A percentile compares a stretch with the other conserved stretches of the same genome.
Evolutionary conservation across 1,140 invertebrate genomes (phyloP).

Genomic region (Ridgeia piscesae): DNA sequence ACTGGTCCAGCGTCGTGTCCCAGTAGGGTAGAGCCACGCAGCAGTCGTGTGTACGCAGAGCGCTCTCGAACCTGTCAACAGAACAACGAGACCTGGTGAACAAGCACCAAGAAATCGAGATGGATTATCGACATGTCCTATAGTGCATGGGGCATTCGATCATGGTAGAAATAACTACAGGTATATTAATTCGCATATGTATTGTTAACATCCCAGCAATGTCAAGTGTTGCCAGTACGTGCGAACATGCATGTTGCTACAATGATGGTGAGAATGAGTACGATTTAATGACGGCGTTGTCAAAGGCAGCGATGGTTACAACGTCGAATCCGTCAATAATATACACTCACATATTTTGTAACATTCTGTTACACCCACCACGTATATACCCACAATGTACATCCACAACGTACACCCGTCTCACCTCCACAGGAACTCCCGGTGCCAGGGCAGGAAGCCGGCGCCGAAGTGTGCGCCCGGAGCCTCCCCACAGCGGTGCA

Average conservation of each 20-base stretch:
- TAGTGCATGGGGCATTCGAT: not conserved
- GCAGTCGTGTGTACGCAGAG: not conserved
- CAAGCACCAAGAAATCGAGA: not conserved
- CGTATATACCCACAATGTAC: not conserved
- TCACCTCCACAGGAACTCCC: conserved; percentile 44
- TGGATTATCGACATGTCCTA: not conserved
- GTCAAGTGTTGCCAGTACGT: too few relatives aligned
- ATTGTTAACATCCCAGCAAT: too few relatives aligned
- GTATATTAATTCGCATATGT: too few relatives aligned
- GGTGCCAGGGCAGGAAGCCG: conserved; percentile 46
- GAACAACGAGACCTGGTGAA: not conserved
- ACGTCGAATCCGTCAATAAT: not conserved
- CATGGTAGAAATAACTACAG: too few relatives aligned
- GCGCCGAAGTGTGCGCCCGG: conserved; percentile 42
- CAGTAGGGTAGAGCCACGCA: not conserved
- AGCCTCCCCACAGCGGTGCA: conserved; percentile 39
- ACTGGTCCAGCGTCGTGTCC: conserved; percentile 15
- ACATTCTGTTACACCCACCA: too few relatives aligned
- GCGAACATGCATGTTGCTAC: not conserved
- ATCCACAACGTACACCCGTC: conserved; percentile 20
- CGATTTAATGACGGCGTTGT: not conserved
- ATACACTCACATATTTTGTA: not conserved
- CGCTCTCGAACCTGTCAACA: not conserved
- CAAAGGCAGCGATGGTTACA: not conserved
- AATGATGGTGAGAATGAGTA: not conserved